Evolutionary conservation across 2,113 vertebrate genomes (phyloP).

Genomic region (Brevimyrus niger): DNA sequence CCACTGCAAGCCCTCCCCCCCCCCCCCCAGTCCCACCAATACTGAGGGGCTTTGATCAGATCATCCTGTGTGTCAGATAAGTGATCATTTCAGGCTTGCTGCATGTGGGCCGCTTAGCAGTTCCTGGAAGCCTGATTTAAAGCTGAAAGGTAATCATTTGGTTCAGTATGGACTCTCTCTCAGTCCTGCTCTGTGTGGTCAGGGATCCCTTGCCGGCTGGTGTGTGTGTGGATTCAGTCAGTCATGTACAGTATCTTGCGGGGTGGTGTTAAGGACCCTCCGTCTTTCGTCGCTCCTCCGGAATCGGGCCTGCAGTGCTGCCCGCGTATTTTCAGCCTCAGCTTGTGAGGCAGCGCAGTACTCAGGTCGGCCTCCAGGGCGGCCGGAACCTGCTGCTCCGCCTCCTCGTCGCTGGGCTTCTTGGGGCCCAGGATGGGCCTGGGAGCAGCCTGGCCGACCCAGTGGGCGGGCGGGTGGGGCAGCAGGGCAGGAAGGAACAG

Average conservation of each 20-base stretch:
- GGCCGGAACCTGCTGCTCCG: constrained; percentile 54
- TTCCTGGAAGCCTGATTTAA: neutral
- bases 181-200: neutral
- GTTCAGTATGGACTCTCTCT: neutral
- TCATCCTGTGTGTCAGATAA: neutral
- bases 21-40: no score
- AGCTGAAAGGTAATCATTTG: neutral
- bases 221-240: constrained; percentile 20
- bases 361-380: neutral
- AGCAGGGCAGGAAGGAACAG: constrained; percentile 42
- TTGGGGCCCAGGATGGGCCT: neutral
- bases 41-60: neutral
- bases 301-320: constrained; percentile 21
- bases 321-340: constrained; percentile 58
- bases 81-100: neutral
- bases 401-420: constrained; percentile 51
- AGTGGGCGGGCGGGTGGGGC: constrained; percentile 29
- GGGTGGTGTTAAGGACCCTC: constrained; percentile 23
- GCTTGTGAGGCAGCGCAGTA: constrained; percentile 61
- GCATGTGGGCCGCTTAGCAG: neutral
- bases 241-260: constrained; percentile 22
- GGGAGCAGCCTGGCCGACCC: constrained; percentile 32
- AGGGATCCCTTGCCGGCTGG: neutral
- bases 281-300: constrained; percentile 3
- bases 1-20: no score